Evolutionary conservation across 2,888 invertebrate genomes (phyloP).

Genomic region (Stegophylla sp.): DNA sequence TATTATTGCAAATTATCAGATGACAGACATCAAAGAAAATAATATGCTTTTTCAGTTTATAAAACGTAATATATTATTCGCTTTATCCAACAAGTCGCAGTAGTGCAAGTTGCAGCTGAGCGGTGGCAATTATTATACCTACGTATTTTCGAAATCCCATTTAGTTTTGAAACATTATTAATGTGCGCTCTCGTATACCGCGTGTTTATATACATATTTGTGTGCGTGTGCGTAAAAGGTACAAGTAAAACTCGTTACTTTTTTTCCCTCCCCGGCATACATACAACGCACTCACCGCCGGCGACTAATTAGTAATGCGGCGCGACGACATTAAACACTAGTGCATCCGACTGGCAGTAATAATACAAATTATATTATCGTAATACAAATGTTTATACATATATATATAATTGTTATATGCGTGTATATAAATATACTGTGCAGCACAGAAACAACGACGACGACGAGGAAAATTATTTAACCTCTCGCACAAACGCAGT

Average conservation of each 20-base stretch:
- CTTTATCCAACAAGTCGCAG: background rate
- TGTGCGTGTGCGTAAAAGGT: background rate
- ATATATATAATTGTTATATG: background rate
- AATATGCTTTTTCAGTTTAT: conserved; percentile 24
- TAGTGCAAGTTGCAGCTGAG: background rate
- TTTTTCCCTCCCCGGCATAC: background rate
- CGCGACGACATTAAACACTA: conserved; percentile 28
- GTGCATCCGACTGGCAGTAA: conserved; percentile 9
- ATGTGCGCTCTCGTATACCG: no score
- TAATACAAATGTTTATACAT: no score
- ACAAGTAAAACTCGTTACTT: background rate
- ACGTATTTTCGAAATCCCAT: conserved; percentile 20
- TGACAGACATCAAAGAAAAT: conserved; percentile 1
- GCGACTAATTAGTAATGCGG: conserved; percentile 32
- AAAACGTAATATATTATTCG: background rate
- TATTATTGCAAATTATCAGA: background rate
- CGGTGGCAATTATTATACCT: background rate
- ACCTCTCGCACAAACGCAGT: conserved; percentile 5
- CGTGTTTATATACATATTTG: background rate
- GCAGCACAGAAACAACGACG: background rate
- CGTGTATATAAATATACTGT: background rate
- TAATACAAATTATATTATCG: background rate
- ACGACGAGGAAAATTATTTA: background rate
- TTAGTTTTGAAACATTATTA: background rate
- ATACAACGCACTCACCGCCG: conserved; percentile 6